phyloP scores from a whole-genome alignment of 2,888 invertebrate species.

The Lasioglossum lativentre region DNA sequence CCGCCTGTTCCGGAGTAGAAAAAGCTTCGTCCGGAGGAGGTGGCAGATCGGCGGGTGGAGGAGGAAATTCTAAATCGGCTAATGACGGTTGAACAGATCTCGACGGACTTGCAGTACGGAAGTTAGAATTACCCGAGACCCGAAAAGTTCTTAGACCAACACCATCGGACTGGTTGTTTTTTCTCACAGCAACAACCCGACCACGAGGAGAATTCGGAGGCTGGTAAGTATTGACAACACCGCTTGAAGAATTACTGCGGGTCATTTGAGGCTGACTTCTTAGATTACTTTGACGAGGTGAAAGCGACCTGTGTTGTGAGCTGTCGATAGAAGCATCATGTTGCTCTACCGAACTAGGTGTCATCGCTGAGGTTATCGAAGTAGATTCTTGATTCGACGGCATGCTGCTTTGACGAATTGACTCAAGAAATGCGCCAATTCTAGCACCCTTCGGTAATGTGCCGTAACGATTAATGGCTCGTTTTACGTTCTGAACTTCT shows the following conservation, averaged over 20 bases:
- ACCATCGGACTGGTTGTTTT: constrained; percentile 84
- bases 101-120: constrained; percentile 89
- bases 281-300: constrained; percentile 88
- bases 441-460: constrained; percentile 98
- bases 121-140: constrained; percentile 82
- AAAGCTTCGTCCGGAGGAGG: constrained; percentile 87
- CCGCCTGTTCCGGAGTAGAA: constrained; percentile 39
- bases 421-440: constrained; percentile 98
- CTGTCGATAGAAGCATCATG: constrained; percentile 76
- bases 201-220: constrained; percentile 87
- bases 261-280: constrained; percentile 92
- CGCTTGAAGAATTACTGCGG: constrained; percentile 94
- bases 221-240: constrained; percentile 86
- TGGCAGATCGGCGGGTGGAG: constrained; percentile 92
- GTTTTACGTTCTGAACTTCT: constrained; percentile 97
- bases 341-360: constrained; percentile 63
- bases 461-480: constrained; percentile 97
- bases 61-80: constrained; percentile 95
- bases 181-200: constrained; percentile 76
- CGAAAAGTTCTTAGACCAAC: constrained; percentile 85
- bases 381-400: constrained; percentile 84
- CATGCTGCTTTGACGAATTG: constrained; percentile 92
- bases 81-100: constrained; percentile 90
- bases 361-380: constrained; percentile 63
- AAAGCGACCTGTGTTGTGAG: constrained; percentile 86